Conservation (phyloP, 2,113 vertebrate species). For the Zonotrichia leucophrys region DNA sequence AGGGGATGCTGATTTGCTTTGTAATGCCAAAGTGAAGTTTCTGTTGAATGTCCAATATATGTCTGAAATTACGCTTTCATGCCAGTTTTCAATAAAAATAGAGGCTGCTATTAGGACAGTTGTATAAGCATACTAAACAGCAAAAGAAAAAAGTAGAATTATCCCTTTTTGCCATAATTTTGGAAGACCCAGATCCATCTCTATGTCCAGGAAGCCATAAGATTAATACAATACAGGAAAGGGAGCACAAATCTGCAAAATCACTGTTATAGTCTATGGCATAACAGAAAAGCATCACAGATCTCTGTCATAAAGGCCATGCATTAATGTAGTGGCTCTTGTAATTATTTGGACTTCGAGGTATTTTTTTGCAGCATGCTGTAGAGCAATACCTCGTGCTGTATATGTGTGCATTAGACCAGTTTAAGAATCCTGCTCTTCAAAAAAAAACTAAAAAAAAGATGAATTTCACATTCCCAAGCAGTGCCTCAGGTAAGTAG, state of each 20-base stretch:
- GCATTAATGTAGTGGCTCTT: neutral
- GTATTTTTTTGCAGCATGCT: neutral
- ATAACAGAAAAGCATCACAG: neutral
- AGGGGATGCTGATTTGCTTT: neutral
- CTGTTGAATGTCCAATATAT: conserved; percentile 22
- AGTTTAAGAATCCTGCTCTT: fast-evolving
- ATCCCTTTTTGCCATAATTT: neutral
- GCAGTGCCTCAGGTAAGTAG: neutral
- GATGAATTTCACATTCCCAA: neutral
- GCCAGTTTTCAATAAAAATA: conserved; percentile 9
- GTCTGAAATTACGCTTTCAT: neutral
- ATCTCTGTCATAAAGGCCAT: neutral
- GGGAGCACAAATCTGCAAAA: neutral
- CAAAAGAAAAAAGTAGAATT: neutral
- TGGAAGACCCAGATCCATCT: neutral
- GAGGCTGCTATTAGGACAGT: neutral
- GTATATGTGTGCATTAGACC: neutral
- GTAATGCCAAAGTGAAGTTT: neutral
- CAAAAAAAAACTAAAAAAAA: neutral
- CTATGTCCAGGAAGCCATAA: neutral
- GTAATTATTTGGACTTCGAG: neutral
- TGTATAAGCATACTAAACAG: neutral
- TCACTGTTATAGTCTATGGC: neutral
- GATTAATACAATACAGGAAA: neutral
- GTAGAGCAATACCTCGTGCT: neutral